Conservation (phyloP, 92 coral and sea anemone genomes). For the Nematostella vectensis region DNA sequence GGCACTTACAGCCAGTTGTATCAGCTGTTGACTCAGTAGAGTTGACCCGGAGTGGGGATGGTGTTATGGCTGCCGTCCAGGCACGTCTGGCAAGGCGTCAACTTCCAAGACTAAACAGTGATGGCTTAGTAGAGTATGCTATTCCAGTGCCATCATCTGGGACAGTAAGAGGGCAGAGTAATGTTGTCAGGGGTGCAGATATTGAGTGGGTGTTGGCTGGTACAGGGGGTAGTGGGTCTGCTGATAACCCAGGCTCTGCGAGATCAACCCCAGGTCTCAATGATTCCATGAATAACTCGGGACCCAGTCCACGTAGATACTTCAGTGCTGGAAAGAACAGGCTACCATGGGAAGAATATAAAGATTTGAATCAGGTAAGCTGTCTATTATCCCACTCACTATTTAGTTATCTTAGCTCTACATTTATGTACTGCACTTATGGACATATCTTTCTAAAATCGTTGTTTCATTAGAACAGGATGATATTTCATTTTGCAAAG, state of each 20-base stretch:
- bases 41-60: slow-evolving; percentile 85
- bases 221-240: slow-evolving; percentile 69
- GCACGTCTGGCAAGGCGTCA: slow-evolving; percentile 97
- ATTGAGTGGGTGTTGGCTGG: slow-evolving; percentile 98
- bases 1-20: slow-evolving; percentile 81
- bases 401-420: no score
- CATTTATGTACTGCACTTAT: no score
- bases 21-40: slow-evolving; percentile 85
- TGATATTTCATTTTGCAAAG: no score
- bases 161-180: slow-evolving; percentile 70
- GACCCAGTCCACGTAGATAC: slow-evolving; percentile 82
- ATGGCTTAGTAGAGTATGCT: slow-evolving; percentile 97
- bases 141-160: slow-evolving; percentile 86
- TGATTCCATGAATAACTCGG: slow-evolving; percentile 70
- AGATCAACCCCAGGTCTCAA: slow-evolving; percentile 92
- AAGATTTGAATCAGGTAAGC: slow-evolving; percentile 31
- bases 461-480: no score
- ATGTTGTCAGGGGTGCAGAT: slow-evolving; percentile 85
- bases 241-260: slow-evolving; percentile 71
- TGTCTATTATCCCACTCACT: not conserved
- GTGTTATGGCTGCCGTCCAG: slow-evolving; percentile 90
- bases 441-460: no score
- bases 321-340: slow-evolving; percentile 91
- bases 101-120: slow-evolving; percentile 87
- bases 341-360: slow-evolving; percentile 90